Percentiles rank a stretch among this genome's conserved stretches.
Conservation (phyloP, 2,113 vertebrate species). For the Scalopus aquaticus region DNA sequence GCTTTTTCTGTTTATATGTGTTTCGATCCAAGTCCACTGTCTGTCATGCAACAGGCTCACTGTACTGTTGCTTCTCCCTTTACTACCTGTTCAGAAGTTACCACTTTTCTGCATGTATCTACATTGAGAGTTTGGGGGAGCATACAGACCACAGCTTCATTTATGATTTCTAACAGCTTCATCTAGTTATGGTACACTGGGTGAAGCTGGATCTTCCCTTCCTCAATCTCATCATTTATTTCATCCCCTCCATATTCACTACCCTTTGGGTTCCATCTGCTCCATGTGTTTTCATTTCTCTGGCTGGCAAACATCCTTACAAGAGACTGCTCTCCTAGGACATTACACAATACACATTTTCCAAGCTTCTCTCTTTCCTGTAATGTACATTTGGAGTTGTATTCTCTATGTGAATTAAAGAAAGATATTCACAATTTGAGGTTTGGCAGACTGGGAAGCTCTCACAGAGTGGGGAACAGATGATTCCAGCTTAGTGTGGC, state of each 20-base stretch:
- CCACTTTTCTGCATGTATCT: background rate
- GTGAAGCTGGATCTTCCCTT: background rate
- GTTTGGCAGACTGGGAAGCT: background rate
- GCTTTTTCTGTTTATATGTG: background rate
- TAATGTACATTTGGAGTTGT: background rate
- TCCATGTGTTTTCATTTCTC: background rate
- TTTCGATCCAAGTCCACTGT: background rate
- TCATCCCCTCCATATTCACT: background rate
- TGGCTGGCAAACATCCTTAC: background rate
- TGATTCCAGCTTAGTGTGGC: background rate
- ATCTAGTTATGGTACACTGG: background rate
- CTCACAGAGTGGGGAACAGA: background rate
- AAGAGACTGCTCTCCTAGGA: background rate
- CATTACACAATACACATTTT: background rate
- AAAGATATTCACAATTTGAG: background rate
- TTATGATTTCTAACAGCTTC: background rate
- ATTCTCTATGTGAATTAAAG: background rate
- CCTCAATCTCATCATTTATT: background rate
- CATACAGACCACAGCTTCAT: background rate
- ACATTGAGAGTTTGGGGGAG: too few species aligned
- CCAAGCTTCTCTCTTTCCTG: background rate
- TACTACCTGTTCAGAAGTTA: background rate
- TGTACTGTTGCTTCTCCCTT: background rate
- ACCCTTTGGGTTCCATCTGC: background rate
- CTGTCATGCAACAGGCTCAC: background rate